A percentile compares a stretch with the other conserved stretches of the same genome.
Evolutionary conservation across 1,140 invertebrate genomes (phyloP).

Genomic region (Papilio helenus): DNA sequence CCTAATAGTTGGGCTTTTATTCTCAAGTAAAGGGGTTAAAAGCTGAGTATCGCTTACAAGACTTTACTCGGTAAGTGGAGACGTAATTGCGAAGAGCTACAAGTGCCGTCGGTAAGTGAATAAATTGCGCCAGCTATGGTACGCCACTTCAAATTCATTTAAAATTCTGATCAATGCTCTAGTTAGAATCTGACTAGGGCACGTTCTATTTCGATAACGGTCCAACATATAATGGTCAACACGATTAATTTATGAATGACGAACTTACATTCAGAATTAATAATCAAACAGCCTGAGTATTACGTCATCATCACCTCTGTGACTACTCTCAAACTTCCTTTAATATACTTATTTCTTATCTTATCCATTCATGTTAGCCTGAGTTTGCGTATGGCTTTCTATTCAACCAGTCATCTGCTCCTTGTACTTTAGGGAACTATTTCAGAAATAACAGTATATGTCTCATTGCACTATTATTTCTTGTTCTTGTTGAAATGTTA

Average conservation of each 20-base stretch:
- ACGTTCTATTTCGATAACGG: neutral
- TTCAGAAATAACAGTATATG: too few relatives aligned
- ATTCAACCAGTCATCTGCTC: too few relatives aligned
- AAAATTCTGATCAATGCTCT: neutral
- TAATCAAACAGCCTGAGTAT: too few relatives aligned
- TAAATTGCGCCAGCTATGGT: slow-evolving; percentile 33
- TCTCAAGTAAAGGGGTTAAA: slow-evolving; percentile 52
- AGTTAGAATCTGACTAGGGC: neutral
- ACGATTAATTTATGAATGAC: neutral
- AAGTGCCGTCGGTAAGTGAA: slow-evolving; percentile 53
- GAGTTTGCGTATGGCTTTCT: too few relatives aligned
- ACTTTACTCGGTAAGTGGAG: slow-evolving; percentile 49
- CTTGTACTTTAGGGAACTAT: too few relatives aligned
- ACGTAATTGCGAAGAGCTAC: slow-evolving; percentile 64
- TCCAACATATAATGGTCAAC: neutral
- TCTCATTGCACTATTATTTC: too few relatives aligned
- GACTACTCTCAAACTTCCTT: too few relatives aligned
- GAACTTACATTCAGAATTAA: too few relatives aligned
- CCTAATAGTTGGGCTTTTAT: slow-evolving; percentile 42
- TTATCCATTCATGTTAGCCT: too few relatives aligned
- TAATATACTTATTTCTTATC: too few relatives aligned
- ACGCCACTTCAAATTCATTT: neutral
- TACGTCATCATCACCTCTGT: too few relatives aligned
- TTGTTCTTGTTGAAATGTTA: too few relatives aligned
- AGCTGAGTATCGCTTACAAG: slow-evolving; percentile 58